Evolutionary conservation across 2,113 vertebrate genomes (phyloP), one percentile per base, ranked within the genome.

Genomic region (Menura novaehollandiae): DNA sequence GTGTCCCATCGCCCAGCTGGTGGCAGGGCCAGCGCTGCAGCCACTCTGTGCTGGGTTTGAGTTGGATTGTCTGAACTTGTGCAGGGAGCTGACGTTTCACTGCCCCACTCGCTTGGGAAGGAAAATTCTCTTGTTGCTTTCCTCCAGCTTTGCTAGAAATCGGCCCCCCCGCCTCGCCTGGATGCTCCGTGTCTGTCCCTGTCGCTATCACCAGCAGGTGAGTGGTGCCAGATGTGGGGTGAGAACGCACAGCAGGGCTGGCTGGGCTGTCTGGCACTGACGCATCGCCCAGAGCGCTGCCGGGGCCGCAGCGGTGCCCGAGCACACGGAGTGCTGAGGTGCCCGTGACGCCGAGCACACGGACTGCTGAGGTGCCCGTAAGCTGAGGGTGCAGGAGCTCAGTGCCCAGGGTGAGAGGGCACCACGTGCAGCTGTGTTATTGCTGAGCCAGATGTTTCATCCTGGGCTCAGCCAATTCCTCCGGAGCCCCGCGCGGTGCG

Each of bases 331-430:
- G 20, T 37, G 35, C 15, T 2, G 5, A 10, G 37, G 10, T 21
- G 59, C 35, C 75, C 4, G 1, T 8, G 7, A 10, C 3, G 4
- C 41, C 1, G 7, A 9, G 53, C 20, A 43, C 81, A 20, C 0
- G 2, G 14, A 39, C 20, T 37, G 35, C 15, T 2, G 5, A 10
- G 37, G 10, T 21, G 59, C 35, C 75, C 4, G 0, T 4, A 0
- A 0, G 28, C 46, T 1, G 16, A 9, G 73, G 35, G 37, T 4
- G 3, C 66, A 10, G 60, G 30, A 19, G n/a, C 55, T 8, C 66
- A 4, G 12, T 1, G 1, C 41, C 16, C 1, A 2, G 43, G 37
- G 5, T 11, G 59, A 11, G 59, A 10, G 44, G 55, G 39, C 10
- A 5, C 24, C 2, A 1, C 3, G 2, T 6, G 7, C 92, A 93